Conservation (phyloP, 1,140 invertebrate genomes). For the Agrilus planipennis region DNA sequence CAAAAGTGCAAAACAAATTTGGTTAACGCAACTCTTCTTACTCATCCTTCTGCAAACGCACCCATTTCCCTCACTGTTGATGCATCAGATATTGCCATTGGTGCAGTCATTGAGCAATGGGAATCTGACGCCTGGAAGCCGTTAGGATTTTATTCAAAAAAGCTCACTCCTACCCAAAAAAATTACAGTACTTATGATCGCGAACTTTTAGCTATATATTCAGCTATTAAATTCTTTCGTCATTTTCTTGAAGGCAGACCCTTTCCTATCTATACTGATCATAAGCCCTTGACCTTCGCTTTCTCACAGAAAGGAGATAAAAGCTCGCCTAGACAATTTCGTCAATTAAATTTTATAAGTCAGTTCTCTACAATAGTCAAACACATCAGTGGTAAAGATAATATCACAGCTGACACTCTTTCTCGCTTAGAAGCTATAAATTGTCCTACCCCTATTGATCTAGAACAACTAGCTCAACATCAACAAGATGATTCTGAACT, state of each 20-base stretch:
- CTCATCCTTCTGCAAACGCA: conserved; percentile 15
- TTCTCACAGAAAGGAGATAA: conserved; percentile 24
- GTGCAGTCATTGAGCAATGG: conserved; percentile 23
- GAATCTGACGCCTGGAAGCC: conserved; percentile 4
- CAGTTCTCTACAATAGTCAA: conserved; percentile 30
- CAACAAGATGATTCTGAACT: conserved; percentile 12
- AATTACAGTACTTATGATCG: conserved; percentile 34
- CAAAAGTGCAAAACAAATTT: conserved; percentile 17
- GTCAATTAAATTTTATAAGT: conserved; percentile 24
- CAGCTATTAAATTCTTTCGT: conserved; percentile 23
- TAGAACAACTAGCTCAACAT: conserved; percentile 22
- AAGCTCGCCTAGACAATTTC: conserved; percentile 20
- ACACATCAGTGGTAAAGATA: conserved; percentile 25
- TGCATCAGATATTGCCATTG: conserved; percentile 21
- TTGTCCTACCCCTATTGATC: too few species aligned
- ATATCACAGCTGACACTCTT: conserved; percentile 24
- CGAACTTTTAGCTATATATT: conserved; percentile 38
- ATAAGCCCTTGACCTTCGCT: conserved; percentile 31
- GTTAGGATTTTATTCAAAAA: conserved; percentile 17
- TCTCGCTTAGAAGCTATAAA: conserved; percentile 18
- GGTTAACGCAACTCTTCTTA: conserved; percentile 15
- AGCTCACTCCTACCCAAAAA: conserved; percentile 24
- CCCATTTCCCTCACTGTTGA: conserved; percentile 14
- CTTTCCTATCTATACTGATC: conserved; percentile 32
- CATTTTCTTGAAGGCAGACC: conserved; percentile 22